Conservation (phyloP, 2,113 vertebrate genomes). For the Mesocricetus auratus region DNA sequence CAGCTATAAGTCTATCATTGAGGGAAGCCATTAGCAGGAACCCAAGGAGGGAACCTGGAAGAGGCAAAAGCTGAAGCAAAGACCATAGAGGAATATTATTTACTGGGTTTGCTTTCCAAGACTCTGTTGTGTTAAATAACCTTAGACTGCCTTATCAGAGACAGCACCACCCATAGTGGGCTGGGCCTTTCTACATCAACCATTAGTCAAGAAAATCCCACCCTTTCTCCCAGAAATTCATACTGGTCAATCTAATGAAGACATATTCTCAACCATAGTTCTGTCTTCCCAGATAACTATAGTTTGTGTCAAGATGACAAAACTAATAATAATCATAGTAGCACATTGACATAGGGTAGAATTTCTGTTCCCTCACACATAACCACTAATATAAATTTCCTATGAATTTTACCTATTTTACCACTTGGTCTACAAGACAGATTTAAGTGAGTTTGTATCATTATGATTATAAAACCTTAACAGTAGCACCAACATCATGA, state of each 20-base stretch:
- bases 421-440: neutral
- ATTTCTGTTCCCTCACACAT: neutral
- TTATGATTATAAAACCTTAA: neutral
- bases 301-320: neutral
- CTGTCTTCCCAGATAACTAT: neutral
- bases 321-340: neutral
- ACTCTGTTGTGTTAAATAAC: neutral
- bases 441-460: neutral
- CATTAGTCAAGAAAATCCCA: neutral
- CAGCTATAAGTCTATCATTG: neutral
- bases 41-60: neutral
- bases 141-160: neutral
- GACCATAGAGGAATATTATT: neutral
- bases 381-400: neutral
- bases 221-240: neutral
- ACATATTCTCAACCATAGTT: neutral
- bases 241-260: neutral
- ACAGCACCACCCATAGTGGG: too few species aligned
- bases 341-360: neutral
- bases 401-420: neutral
- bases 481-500: neutral
- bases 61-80: neutral
- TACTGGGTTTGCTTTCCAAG: neutral
- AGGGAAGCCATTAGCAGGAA: neutral
- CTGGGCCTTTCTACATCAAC: neutral